Evolutionary conservation across 1,140 invertebrate species (phyloP).

Genomic region (Formica exsecta): DNA sequence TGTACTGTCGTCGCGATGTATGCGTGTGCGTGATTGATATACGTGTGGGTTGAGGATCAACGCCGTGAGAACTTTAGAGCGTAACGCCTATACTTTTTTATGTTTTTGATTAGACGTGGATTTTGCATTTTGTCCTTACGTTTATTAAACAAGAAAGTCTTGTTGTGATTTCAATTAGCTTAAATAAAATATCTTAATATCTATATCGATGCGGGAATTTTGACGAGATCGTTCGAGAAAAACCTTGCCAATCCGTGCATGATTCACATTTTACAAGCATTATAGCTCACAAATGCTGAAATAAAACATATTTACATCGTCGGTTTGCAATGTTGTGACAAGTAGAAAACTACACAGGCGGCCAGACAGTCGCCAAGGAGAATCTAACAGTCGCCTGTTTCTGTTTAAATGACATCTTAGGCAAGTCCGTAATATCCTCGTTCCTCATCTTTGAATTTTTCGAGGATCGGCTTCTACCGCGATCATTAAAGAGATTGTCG

Average conservation of each 20-base stretch:
- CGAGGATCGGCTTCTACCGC: neutral
- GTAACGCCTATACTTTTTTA: conserved; percentile 50
- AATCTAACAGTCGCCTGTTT: conserved; percentile 71
- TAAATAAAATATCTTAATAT: conserved; percentile 56
- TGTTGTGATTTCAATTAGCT: conserved; percentile 56
- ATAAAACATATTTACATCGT: neutral
- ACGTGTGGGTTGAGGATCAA: conserved; percentile 24
- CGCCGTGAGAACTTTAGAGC: conserved; percentile 2
- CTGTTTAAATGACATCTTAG: conserved; percentile 63
- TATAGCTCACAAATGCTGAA: neutral
- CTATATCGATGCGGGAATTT: neutral
- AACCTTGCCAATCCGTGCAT: neutral
- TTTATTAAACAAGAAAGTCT: neutral
- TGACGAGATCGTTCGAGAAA: neutral
- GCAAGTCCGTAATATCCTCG: conserved; percentile 19
- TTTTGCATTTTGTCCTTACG: conserved; percentile 51
- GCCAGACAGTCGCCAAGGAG: conserved; percentile 61
- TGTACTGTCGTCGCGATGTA: conserved; percentile 28
- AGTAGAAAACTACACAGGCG: conserved; percentile 15
- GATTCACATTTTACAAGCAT: neutral
- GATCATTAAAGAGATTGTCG: neutral
- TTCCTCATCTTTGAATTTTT: conserved; percentile 35
- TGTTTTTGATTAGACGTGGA: conserved; percentile 39
- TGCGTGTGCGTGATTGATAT: conserved; percentile 49
- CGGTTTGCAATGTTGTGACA: conserved; percentile 5